Percentiles rank a stretch among this genome's conserved stretches.
Conservation (phyloP, 1,140 invertebrate genomes). For the Drosophila mojavensis region DNA sequence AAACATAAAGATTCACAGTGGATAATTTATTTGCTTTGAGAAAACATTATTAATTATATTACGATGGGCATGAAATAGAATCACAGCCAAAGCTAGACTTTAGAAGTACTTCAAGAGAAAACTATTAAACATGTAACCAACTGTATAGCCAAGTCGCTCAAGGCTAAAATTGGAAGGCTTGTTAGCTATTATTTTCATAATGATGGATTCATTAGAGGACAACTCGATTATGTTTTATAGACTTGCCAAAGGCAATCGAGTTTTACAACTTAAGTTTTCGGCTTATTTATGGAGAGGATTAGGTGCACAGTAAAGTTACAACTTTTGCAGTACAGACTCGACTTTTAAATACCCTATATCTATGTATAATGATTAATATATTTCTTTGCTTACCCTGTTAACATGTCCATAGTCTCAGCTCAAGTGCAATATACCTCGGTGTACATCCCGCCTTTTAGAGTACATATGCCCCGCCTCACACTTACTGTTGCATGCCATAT, state of each 20-base stretch:
- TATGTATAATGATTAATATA: too few relatives aligned
- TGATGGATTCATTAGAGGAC: background rate
- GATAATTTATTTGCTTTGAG: background rate
- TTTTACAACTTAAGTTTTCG: background rate
- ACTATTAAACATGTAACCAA: too few relatives aligned
- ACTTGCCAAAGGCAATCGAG: background rate
- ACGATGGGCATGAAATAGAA: background rate
- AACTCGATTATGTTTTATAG: background rate
- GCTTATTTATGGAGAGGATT: background rate
- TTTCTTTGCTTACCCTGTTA: too few relatives aligned
- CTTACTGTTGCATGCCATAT: slow-evolving; percentile 8
- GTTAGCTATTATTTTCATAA: too few relatives aligned
- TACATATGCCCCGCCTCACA: background rate
- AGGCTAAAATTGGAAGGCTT: too few relatives aligned
- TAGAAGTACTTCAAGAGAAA: background rate
- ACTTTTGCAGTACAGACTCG: too few relatives aligned
- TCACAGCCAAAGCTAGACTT: background rate
- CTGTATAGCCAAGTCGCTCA: too few relatives aligned
- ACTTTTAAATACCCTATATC: too few relatives aligned
- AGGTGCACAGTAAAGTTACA: background rate
- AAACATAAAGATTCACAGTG: background rate
- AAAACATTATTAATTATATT: background rate
- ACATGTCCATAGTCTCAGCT: too few relatives aligned
- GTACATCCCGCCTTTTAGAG: background rate
- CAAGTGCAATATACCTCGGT: too few relatives aligned